Base-by-base conservation (phyloP, 2,113 vertebrate species). In the Choloepus hoffmanni region DNA sequence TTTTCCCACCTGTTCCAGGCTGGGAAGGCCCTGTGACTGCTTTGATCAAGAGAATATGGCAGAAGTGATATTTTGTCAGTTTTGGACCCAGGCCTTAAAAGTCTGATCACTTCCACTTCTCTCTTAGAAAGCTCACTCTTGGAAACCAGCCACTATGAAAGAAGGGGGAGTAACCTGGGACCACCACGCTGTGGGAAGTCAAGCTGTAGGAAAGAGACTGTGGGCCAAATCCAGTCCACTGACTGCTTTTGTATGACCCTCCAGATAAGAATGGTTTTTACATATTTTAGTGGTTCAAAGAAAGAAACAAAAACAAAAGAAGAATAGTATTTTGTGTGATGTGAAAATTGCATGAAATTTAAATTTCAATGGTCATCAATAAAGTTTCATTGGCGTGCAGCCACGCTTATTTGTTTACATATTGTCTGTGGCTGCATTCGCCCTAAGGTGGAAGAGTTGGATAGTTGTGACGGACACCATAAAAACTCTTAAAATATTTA, bases 291-390 rank as follows among this genome's bases (percentile, higher is more conserved):
- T 40, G 60, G 10, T n/a, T 33, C 36, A 36, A 36, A 36, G 2
- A 36, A 36, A 36, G 4, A 48, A 18, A 23, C 4, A 0, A 5
- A 28, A 30, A 48, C 24, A 68, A 81, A 96, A 89, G 81, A 72
- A 77, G 45, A 74, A 43, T 30, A 78, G 62, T 13, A 83, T 68
- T 90, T 85, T 95, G 4, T 72, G 36, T 50, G 21, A 36, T 43
- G 26, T 92, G 76, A 90, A 45, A 85, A 82, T 40, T 26, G 43
- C 8, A 62, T 62, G n/a, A 65, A 95, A 72, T 78, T 68, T 86
- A 87, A 53, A 45, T 60, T 84, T 76, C 55, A 63, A 2, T 12
- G 70, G 11, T 65, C 45, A 76, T 70, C 78, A 77, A 79, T 83
- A 53, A 72, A 88, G 15, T 50, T 40, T 82, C 74, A 85, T 40